Conservation (phyloP, 2,888 invertebrate genomes). For the Oxyscelio sp. region DNA sequence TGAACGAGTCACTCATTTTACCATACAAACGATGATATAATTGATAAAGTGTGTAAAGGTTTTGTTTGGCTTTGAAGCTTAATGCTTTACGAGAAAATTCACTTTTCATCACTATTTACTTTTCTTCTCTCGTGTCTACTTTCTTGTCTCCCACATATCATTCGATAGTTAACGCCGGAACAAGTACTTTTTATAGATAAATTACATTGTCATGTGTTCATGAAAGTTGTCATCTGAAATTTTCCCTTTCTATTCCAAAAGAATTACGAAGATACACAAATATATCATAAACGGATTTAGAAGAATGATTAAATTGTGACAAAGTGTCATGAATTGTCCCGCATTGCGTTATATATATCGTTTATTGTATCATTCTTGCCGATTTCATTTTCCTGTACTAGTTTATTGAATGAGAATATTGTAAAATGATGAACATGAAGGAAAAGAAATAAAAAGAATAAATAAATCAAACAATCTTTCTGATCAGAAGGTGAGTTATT, state of each 20-base stretch:
- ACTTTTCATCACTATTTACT: conserved; percentile 45
- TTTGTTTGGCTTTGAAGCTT: conserved; percentile 86
- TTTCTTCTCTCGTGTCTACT: conserved; percentile 59
- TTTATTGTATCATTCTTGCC: conserved; percentile 82
- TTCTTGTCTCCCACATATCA: conserved; percentile 65
- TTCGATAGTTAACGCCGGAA: conserved; percentile 31
- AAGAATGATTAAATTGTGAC: conserved; percentile 13
- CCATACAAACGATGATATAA: conserved; percentile 78
- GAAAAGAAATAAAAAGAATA: conserved; percentile 62
- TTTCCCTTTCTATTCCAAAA: conserved; percentile 9
- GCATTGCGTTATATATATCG: conserved; percentile 81
- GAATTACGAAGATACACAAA: background rate
- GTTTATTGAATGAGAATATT: conserved; percentile 82
- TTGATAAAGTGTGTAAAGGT: conserved; percentile 83
- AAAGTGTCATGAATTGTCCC: conserved; percentile 76
- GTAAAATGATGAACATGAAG: conserved; percentile 80
- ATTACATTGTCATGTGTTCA: conserved; percentile 38
- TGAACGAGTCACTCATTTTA: conserved; percentile 79
- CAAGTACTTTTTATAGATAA: conserved; percentile 46
- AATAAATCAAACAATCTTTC: conserved; percentile 68
- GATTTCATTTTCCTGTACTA: conserved; percentile 83
- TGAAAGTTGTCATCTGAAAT: conserved; percentile 19
- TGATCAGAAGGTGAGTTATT: conserved; percentile 33
- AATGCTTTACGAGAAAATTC: conserved; percentile 80
- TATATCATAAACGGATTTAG: conserved; percentile 19